phyloP scores from a whole-genome alignment of 2,113 vertebrate species.

The Circaetus cinerascens region DNA sequence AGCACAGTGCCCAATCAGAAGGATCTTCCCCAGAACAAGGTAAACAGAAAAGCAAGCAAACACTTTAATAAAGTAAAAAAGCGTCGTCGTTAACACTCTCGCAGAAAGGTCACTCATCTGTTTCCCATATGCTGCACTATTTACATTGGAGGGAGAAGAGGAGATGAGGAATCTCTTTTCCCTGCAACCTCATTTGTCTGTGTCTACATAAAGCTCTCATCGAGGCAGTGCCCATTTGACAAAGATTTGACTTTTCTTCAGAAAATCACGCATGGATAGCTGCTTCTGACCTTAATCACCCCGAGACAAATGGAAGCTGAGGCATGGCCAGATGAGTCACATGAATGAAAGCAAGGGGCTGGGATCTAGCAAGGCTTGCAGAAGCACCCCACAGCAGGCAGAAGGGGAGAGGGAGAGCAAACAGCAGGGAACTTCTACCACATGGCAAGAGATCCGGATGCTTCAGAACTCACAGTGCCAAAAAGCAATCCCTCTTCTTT shows the following conservation, averaged over 20 bases:
- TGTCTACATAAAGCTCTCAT: background rate
- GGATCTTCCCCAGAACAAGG: background rate
- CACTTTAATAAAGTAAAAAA: background rate
- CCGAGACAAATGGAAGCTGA: background rate
- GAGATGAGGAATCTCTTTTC: background rate
- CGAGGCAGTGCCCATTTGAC: background rate
- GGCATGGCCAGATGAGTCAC: background rate
- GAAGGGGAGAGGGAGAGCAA: background rate
- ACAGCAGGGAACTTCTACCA: background rate
- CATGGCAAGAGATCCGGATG: background rate
- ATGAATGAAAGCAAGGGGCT: background rate
- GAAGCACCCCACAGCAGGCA: background rate
- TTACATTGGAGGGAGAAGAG: background rate
- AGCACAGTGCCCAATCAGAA: background rate
- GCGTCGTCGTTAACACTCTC: background rate
- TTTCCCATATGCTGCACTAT: background rate
- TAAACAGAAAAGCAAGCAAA: background rate
- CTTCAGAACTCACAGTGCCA: rapidly evolving
- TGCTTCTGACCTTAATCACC: background rate
- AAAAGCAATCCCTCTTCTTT: background rate
- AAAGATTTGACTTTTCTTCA: background rate
- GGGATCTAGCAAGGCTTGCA: background rate
- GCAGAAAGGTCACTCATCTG: background rate
- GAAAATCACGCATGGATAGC: background rate
- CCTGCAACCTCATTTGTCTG: background rate